Evolutionary conservation across 2,797 vertebrate genomes (phyloP).

Genomic region (Danio tinwini): DNA sequence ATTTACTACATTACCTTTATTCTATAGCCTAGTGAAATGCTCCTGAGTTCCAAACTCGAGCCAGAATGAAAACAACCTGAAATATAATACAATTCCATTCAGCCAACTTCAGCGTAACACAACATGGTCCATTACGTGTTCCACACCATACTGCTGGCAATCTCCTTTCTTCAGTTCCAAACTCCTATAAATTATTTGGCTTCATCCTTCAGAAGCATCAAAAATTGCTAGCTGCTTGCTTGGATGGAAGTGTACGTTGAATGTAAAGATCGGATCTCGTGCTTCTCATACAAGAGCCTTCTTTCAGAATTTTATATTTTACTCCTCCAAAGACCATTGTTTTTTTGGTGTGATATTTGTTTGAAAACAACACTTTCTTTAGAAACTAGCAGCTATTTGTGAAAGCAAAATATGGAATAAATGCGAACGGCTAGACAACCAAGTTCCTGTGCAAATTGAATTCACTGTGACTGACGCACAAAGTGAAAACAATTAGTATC

Average conservation of each 20-base stretch:
- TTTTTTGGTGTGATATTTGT: not conserved
- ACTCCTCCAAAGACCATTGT: not conserved
- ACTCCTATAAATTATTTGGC: slow-evolving; percentile 79
- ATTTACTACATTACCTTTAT: too few relatives aligned
- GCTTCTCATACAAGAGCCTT: slow-evolving; percentile 7
- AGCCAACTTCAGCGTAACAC: not conserved
- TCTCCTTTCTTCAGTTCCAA: slow-evolving; percentile 70
- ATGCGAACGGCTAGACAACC: not conserved
- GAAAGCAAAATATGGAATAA: not conserved
- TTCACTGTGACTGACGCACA: not conserved
- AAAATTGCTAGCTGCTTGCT: slow-evolving; percentile 79
- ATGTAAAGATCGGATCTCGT: slow-evolving; percentile 69
- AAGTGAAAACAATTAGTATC: slow-evolving; percentile 7
- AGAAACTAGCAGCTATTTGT: not conserved
- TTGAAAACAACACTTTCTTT: not conserved
- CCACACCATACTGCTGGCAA: slow-evolving; percentile 61
- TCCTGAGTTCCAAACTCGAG: not conserved
- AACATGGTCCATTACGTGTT: slow-evolving; percentile 64
- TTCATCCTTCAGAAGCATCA: slow-evolving; percentile 79
- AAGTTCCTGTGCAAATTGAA: not conserved
- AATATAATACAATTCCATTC: slow-evolving; percentile 19
- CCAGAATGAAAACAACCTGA: not conserved
- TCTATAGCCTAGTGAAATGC: too few relatives aligned
- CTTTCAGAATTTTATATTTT: not conserved
- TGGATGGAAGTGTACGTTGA: slow-evolving; percentile 70